Percentiles rank a stretch among this genome's conserved stretches.
phyloP scores from a whole-genome alignment of 2,888 invertebrate species.

The Archaeoteleia sp. region DNA sequence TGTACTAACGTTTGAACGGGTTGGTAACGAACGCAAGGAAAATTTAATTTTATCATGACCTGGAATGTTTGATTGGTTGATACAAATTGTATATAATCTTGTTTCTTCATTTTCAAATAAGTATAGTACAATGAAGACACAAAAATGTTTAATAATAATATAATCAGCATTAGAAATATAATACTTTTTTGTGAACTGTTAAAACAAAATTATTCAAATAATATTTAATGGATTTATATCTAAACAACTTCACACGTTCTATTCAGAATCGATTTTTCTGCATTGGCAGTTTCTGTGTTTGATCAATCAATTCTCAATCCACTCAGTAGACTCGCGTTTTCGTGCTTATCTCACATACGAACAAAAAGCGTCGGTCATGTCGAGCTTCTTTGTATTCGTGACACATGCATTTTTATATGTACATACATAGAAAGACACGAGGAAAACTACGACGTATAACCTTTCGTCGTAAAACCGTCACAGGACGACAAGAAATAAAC shows the following conservation, averaged over 20 bases:
- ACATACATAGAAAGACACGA: slow-evolving; percentile 13
- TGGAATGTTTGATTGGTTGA: too few species aligned
- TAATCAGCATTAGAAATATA: too few species aligned
- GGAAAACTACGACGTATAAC: slow-evolving; percentile 28
- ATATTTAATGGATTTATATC: neutral
- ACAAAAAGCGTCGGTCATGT: slow-evolving; percentile 14
- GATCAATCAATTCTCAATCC: slow-evolving; percentile 29
- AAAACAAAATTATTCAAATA: neutral
- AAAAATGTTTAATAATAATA: too few species aligned
- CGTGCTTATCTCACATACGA: slow-evolving; percentile 18
- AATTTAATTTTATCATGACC: too few species aligned
- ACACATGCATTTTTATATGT: too few species aligned
- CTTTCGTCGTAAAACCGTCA: slow-evolving; percentile 30
- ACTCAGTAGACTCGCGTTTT: slow-evolving; percentile 10
- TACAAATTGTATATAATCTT: too few species aligned
- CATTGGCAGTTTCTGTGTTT: slow-evolving; percentile 15
- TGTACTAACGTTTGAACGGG: too few species aligned
- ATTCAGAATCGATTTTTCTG: slow-evolving; percentile 10
- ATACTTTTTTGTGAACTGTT: too few species aligned
- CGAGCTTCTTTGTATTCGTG: slow-evolving; percentile 20
- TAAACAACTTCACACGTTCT: neutral
- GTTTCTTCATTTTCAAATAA: too few species aligned
- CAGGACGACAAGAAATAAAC: slow-evolving; percentile 23
- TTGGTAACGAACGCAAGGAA: too few species aligned
- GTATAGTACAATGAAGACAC: too few species aligned